These are phyloP conservation scores for Microctonus hyperodae DNA, from an alignment of 2,888 invertebrate species.

Conservation along the genomic window DNA sequence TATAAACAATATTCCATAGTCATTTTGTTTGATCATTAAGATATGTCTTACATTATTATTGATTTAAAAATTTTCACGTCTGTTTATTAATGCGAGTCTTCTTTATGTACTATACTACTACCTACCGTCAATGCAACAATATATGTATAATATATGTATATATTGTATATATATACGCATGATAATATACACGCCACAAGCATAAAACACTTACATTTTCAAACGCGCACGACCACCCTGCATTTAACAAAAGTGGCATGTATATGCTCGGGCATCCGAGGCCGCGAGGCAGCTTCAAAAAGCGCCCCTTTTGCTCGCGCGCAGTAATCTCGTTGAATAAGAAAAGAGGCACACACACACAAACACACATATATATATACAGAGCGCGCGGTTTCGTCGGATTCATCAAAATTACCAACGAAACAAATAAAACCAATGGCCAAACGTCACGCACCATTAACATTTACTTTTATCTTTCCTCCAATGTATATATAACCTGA, in stretches of 20 bases:
- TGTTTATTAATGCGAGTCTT: neutral
- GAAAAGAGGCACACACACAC: conserved; percentile 35
- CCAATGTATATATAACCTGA: neutral
- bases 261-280: conserved; percentile 43
- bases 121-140: neutral
- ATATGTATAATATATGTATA: no score
- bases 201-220: conserved; percentile 51
- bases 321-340: conserved; percentile 38
- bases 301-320: conserved; percentile 37
- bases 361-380: no score
- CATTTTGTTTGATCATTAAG: neutral
- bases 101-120: neutral
- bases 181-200: conserved; percentile 29
- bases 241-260: conserved; percentile 55
- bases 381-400: conserved; percentile 9
- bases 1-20: neutral
- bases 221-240: conserved; percentile 44
- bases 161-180: conserved; percentile 1
- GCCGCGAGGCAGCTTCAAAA: conserved; percentile 44
- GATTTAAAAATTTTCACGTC: conserved; percentile 3
- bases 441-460: neutral
- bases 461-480: neutral
- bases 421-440: conserved; percentile 9
- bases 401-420: conserved; percentile 17
- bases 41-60: neutral